These are phyloP conservation scores for Zoanthus sansibaricus DNA, from an alignment of 92 coral and sea anemone species.

Conservation along the genomic window DNA sequence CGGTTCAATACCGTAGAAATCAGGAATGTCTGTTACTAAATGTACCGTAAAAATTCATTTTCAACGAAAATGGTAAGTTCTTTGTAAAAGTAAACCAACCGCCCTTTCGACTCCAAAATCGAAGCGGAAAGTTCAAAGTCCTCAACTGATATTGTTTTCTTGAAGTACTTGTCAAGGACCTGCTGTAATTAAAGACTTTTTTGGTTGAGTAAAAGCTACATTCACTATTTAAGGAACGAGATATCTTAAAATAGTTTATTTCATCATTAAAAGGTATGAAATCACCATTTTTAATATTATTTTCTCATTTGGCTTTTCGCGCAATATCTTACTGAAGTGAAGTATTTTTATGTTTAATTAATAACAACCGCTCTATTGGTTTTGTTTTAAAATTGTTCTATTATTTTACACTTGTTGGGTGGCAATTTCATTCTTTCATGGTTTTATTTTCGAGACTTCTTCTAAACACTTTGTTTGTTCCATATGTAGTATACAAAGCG, in stretches of 20 bases:
- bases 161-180: conserved; percentile 38
- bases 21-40: too few species aligned
- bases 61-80: too few species aligned
- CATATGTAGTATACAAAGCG: neutral
- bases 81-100: too few species aligned
- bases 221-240: neutral
- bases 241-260: conserved; percentile 13
- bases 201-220: neutral
- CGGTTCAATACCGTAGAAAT: too few species aligned
- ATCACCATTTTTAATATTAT: neutral
- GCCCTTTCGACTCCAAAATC: neutral
- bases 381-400: neutral
- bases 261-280: neutral
- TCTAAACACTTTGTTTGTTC: conserved; percentile 4
- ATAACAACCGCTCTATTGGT: conserved; percentile 4
- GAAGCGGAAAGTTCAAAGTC: conserved; percentile 37
- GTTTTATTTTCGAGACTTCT: conserved; percentile 15
- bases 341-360: conserved; percentile 17
- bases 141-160: neutral
- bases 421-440: conserved; percentile 27
- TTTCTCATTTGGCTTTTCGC: neutral
- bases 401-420: conserved; percentile 18
- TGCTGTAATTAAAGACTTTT: neutral
- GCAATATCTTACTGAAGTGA: neutral
- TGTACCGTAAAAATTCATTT: too few species aligned